Evolutionary conservation across 2,888 invertebrate genomes (phyloP).

Genomic region (Hirtodrosophila histrioides): DNA sequence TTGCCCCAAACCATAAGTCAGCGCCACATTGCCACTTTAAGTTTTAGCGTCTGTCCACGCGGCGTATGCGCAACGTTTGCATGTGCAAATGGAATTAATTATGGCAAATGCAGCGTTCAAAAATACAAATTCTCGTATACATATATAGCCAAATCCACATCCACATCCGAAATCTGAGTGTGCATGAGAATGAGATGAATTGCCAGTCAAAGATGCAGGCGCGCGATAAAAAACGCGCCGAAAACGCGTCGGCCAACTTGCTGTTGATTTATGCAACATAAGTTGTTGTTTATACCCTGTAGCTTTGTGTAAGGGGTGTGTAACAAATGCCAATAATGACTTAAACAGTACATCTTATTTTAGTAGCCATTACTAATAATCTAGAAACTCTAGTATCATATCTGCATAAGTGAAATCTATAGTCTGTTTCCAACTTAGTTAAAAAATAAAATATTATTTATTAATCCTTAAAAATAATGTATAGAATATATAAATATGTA

Average conservation of each 20-base stretch:
- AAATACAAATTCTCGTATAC: conserved; percentile 35
- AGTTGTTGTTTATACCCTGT: conserved; percentile 33
- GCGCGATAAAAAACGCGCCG: conserved; percentile 67
- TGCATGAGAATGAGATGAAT: conserved; percentile 71
- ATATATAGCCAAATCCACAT: conserved; percentile 19
- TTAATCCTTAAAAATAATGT: no score
- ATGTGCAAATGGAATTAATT: conserved; percentile 83
- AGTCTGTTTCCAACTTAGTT: no score
- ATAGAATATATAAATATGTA: no score
- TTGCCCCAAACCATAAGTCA: conserved; percentile 45
- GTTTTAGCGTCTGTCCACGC: conserved; percentile 15
- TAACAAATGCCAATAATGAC: no score
- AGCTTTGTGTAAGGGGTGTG: no score
- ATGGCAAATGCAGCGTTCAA: conserved; percentile 55
- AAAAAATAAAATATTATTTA: no score
- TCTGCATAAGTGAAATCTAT: no score
- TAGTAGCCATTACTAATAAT: no score
- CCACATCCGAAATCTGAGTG: conserved; percentile 57
- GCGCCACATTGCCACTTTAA: conserved; percentile 17
- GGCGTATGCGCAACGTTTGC: conserved; percentile 70
- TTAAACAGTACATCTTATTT: no score
- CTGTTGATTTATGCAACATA: conserved; percentile 66
- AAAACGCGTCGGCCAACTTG: conserved; percentile 58
- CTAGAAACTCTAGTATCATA: no score
- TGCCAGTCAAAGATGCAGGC: conserved; percentile 70